A percentile compares a stretch with the other conserved stretches of the same genome.
Conservation (phyloP, 2,888 invertebrate genomes). For the Drosophila neotestacea region DNA sequence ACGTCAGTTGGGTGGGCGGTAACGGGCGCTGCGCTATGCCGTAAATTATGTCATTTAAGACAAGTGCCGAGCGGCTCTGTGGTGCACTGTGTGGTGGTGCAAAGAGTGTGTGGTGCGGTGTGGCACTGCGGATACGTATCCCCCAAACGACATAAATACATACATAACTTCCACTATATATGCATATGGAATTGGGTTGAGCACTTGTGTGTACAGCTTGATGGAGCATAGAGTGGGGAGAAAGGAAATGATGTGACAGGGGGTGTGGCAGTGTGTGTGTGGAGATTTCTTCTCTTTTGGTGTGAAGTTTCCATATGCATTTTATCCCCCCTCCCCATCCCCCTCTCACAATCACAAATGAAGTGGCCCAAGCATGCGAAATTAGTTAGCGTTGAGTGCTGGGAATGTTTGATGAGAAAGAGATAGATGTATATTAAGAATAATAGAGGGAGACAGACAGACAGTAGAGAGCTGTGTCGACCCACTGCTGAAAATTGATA, state of each 20-base stretch:
- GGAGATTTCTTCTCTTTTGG: constrained; percentile 14
- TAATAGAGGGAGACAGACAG: neutral
- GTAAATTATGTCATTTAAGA: constrained; percentile 79
- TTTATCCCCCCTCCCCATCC: constrained; percentile 55
- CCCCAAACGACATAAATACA: constrained; percentile 60
- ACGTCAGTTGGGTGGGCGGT: constrained; percentile 78
- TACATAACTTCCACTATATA: constrained; percentile 40
- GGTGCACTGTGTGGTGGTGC: constrained; percentile 1
- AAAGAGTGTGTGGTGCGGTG: neutral
- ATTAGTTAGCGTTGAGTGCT: constrained; percentile 76
- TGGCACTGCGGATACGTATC: constrained; percentile 60
- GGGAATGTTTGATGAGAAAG: constrained; percentile 54
- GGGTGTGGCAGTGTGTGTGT: constrained; percentile 5
- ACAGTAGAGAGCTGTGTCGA: constrained; percentile 9
- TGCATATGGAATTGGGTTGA: constrained; percentile 78
- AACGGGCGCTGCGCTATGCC: constrained; percentile 79
- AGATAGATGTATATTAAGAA: constrained; percentile 7
- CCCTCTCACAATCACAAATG: constrained; percentile 31
- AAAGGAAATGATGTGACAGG: constrained; percentile 4
- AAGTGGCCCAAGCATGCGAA: constrained; percentile 73
- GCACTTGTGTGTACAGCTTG: constrained; percentile 47
- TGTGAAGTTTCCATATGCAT: constrained; percentile 71
- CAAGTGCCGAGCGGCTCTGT: constrained; percentile 58
- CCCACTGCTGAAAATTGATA: constrained; percentile 67
- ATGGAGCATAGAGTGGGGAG: too few species aligned